Evolutionary conservation across 2,113 vertebrate species (phyloP).

Genomic region (Leptosomus discolor): DNA sequence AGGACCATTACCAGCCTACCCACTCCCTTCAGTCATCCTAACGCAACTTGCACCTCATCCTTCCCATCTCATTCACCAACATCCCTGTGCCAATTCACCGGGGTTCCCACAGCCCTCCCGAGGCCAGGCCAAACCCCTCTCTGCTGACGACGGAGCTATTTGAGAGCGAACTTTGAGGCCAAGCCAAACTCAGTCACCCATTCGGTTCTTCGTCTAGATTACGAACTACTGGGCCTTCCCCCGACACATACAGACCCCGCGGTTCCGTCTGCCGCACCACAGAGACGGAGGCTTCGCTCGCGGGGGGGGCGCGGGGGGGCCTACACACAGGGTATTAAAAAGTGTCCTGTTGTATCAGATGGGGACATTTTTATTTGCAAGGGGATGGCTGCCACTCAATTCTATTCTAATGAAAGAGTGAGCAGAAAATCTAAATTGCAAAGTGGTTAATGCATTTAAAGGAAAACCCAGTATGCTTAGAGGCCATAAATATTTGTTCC

Average conservation of each 20-base stretch:
- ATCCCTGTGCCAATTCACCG: fast-evolving
- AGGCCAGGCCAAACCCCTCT: neutral
- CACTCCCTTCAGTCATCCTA: neutral
- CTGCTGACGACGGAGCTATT: fast-evolving
- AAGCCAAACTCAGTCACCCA: neutral
- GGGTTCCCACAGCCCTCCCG: neutral
- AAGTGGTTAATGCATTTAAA: neutral
- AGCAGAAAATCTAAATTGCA: neutral
- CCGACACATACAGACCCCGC: fast-evolving
- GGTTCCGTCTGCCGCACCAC: fast-evolving
- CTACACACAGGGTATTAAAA: neutral
- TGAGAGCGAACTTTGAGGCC: neutral
- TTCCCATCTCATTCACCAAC: neutral
- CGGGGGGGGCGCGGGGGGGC: fast-evolving
- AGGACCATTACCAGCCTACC: no score
- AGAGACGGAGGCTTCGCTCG: fast-evolving
- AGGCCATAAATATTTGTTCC: fast-evolving
- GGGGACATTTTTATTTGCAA: neutral
- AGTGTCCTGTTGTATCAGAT: neutral
- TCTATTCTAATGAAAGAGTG: neutral
- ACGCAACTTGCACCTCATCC: neutral
- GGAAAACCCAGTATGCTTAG: neutral
- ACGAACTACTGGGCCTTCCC: neutral
- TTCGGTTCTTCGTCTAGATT: neutral
- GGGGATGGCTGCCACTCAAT: neutral